A percentile compares a stretch with the other conserved stretches of the same genome.
Conservation (phyloP, 2,797 vertebrate species). For the Gymnoscopelus microlampas region DNA sequence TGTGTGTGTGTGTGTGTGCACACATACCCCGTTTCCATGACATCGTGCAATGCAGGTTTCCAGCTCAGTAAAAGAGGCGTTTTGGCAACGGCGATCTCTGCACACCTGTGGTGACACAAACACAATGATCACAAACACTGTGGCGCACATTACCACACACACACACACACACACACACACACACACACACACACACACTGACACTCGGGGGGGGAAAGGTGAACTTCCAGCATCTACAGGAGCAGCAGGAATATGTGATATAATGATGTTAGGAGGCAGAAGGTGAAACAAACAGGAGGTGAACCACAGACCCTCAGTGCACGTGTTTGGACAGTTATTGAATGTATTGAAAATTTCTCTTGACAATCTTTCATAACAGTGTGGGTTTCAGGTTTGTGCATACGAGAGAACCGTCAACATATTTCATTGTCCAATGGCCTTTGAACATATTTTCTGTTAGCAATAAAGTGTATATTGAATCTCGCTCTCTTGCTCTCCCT, state of each 20-base stretch:
- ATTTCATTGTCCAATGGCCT: no score
- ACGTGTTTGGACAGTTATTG: no score
- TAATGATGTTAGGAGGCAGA: no score
- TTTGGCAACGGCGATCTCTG: slow-evolving; percentile 88
- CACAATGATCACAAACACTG: slow-evolving; percentile 42
- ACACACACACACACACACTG: slow-evolving; percentile 8
- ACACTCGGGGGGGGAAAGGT: background rate
- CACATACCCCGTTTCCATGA: slow-evolving; percentile 86
- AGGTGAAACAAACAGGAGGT: no score
- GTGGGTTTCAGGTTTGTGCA: no score
- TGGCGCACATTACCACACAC: slow-evolving; percentile 24
- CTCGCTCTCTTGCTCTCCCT: no score
- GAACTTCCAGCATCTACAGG: background rate
- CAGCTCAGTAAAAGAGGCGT: slow-evolving; percentile 87
- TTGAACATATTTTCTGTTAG: no score
- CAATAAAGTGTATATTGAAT: no score
- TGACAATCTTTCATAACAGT: no score
- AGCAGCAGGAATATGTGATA: background rate
- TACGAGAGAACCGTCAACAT: no score
- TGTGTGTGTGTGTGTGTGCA: background rate
- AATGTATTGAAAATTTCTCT: no score
- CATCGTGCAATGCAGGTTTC: slow-evolving; percentile 85
- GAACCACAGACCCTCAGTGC: no score
- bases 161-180: slow-evolving; percentile 7
- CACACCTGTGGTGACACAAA: slow-evolving; percentile 86